phyloP scores from a whole-genome alignment of 1,140 invertebrate genomes.

The Muscidifurax raptorellus region DNA sequence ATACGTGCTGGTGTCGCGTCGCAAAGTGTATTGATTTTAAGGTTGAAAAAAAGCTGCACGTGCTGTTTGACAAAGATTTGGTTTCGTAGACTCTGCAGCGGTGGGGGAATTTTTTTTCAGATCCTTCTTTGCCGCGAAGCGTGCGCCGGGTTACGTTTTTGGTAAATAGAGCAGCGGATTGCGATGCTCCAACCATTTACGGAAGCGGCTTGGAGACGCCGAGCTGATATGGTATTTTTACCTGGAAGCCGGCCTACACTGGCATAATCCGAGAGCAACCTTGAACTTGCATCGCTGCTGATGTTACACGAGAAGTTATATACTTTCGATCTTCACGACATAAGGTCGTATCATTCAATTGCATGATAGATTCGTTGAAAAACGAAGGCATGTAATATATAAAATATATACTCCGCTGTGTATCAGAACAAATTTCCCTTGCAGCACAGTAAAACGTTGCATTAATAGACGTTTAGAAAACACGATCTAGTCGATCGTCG shows the following conservation, averaged over 20 bases:
- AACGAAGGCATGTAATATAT: background rate
- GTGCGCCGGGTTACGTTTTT: background rate
- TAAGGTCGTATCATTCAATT: background rate
- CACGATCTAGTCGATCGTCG: slow-evolving; percentile 33
- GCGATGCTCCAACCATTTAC: background rate
- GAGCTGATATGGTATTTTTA: slow-evolving; percentile 1
- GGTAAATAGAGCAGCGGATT: slow-evolving; percentile 9
- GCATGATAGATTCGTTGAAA: too few species aligned
- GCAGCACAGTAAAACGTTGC: slow-evolving; percentile 16
- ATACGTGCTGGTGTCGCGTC: too few species aligned
- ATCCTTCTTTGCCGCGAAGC: too few species aligned
- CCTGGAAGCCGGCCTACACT: background rate
- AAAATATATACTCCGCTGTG: background rate
- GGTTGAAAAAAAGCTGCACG: too few species aligned
- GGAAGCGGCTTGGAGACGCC: slow-evolving; percentile 2
- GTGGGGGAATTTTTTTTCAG: too few species aligned
- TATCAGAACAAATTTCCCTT: background rate
- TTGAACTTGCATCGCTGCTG: background rate
- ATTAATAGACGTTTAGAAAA: slow-evolving; percentile 35
- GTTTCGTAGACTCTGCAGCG: too few species aligned
- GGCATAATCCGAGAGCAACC: background rate
- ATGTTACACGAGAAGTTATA: background rate
- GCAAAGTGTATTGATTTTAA: too few species aligned
- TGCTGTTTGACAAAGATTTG: too few species aligned
- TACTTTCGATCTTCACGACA: background rate